These are phyloP conservation scores for Schizopygopsis pylzovi DNA, from an alignment of 2,797 vertebrate genomes.

Conservation along the genomic window DNA sequence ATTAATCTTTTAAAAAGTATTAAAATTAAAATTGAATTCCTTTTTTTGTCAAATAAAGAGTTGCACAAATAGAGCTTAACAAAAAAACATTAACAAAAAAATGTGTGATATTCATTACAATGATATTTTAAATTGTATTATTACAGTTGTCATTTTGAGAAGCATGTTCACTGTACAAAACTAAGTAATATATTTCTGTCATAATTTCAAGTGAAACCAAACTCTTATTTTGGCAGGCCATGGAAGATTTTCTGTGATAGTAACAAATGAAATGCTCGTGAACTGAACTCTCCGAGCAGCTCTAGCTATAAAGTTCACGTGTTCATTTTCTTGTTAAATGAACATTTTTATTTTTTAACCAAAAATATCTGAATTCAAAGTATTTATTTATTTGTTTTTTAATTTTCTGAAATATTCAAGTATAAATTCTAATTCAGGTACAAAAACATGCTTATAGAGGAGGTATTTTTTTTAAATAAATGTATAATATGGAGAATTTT, in stretches of 20 bases:
- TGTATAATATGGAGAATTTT: accelerated
- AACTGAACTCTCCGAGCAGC: not conserved
- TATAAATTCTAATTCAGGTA: not conserved
- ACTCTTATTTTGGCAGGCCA: not conserved
- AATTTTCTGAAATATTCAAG: not conserved
- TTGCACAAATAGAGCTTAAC: not conserved
- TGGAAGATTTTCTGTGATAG: not conserved
- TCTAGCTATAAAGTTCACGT: not conserved
- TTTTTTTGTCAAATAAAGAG: not conserved
- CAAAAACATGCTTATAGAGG: not conserved
- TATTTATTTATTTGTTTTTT: too few relatives aligned
- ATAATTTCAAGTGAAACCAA: not conserved
- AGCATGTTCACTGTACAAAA: not conserved
- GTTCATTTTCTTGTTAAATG: not conserved
- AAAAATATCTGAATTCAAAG: not conserved
- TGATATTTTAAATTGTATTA: not conserved
- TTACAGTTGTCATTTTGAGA: not conserved
- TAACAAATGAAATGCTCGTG: not conserved
- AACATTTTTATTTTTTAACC: too few relatives aligned
- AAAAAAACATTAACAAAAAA: not conserved
- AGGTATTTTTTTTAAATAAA: not conserved
- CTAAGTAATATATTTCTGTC: not conserved
- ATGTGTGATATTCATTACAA: not conserved
- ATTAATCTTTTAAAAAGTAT: not conserved
- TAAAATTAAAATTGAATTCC: not conserved